A percentile compares a stretch with the other conserved stretches of the same genome.
These are phyloP conservation scores for Acanthoscelides obtectus DNA, from an alignment of 2,888 invertebrate genomes.

Conservation along the genomic window DNA sequence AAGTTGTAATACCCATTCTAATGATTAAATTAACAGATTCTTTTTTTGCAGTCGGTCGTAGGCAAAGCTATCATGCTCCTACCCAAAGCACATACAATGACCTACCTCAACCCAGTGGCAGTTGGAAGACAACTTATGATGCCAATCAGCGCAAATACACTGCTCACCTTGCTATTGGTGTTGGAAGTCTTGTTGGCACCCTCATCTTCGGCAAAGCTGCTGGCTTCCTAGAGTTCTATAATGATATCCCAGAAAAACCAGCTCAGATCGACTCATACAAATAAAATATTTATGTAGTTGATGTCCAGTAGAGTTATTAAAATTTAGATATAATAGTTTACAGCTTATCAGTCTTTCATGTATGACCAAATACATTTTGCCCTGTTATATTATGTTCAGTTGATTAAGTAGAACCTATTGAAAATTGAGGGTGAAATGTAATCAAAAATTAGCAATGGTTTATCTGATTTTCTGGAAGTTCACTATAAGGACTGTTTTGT, in stretches of 20 bases:
- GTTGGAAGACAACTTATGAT: constrained; percentile 67
- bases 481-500: too few relatives aligned
- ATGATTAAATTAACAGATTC: not conserved
- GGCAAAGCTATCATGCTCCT: constrained; percentile 17
- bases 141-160: constrained; percentile 67
- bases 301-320: not conserved
- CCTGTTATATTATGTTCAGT: not conserved
- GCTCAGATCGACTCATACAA: constrained; percentile 34
- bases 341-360: not conserved
- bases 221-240: constrained; percentile 61
- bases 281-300: constrained; percentile 12
- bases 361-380: not conserved
- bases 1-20: too few relatives aligned
- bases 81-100: constrained; percentile 62
- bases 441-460: too few relatives aligned
- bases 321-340: not conserved
- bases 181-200: constrained; percentile 49
- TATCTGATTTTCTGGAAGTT: too few relatives aligned
- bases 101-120: constrained; percentile 70
- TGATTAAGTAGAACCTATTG: not conserved
- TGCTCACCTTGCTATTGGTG: constrained; percentile 56
- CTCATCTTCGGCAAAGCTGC: constrained; percentile 54
- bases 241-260: constrained; percentile 52
- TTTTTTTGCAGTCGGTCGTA: constrained; percentile 21
- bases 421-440: too few relatives aligned